These are phyloP conservation scores for Eueides isabella DNA, from an alignment of 1,140 invertebrate species.

Conservation along the genomic window DNA sequence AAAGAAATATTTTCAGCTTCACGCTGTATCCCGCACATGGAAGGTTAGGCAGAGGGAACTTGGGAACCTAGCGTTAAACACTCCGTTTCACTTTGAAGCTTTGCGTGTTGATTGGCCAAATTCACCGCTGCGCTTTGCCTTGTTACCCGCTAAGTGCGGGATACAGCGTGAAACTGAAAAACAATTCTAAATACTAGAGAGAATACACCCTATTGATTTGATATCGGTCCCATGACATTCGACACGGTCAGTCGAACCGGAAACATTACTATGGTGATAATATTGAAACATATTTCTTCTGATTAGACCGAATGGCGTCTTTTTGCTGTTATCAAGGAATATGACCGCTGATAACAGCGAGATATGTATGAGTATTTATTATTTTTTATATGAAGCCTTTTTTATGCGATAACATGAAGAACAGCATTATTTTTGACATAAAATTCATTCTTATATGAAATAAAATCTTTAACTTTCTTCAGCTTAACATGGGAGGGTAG, in stretches of 20 bases:
- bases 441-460: constrained; percentile 20
- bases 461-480: no score
- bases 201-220: neutral
- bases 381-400: neutral
- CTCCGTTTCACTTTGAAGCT: no score
- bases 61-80: no score
- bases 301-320: constrained; percentile 21
- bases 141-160: neutral
- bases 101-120: no score
- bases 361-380: neutral
- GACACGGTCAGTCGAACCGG: neutral
- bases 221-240: neutral
- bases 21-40: no score
- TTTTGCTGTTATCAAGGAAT: constrained; percentile 14
- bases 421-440: neutral
- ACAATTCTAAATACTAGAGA: neutral
- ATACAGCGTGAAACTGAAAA: neutral
- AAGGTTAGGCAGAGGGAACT: no score
- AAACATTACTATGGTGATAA: neutral
- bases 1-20: no score
- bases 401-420: neutral
- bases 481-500: no score
- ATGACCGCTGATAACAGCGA: constrained; percentile 6
- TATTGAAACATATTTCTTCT: neutral
- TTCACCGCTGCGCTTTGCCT: no score